These are phyloP conservation scores for Ganaspis brasiliensis DNA, from an alignment of 2,888 invertebrate species.

Conservation along the genomic window DNA sequence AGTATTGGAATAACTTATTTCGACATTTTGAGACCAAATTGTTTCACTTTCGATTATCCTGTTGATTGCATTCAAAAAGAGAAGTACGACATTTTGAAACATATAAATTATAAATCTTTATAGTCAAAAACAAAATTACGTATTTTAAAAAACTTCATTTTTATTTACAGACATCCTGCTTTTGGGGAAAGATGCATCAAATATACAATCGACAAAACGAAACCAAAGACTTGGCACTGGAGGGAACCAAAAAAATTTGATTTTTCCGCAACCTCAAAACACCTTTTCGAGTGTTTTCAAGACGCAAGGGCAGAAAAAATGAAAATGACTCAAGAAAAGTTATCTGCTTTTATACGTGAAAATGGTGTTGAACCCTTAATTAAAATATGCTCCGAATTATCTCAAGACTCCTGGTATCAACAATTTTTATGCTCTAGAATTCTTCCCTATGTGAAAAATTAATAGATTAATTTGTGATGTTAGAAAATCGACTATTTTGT, in stretches of 20 bases:
- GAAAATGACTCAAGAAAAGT: background rate
- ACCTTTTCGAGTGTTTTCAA: background rate
- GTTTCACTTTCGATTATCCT: conserved; percentile 12
- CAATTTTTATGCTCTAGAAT: background rate
- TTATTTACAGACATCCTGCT: background rate
- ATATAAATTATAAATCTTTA: no score
- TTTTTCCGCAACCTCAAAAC: background rate
- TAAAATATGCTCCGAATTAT: background rate
- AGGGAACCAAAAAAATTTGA: conserved; percentile 17
- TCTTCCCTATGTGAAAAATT: background rate
- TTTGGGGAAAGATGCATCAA: background rate
- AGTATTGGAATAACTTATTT: conserved; percentile 33
- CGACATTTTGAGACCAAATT: conserved; percentile 24
- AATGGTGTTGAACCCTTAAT: background rate
- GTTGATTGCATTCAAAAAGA: background rate
- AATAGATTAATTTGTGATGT: background rate
- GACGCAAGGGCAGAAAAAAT: background rate
- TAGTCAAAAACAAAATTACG: no score
- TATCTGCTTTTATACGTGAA: background rate
- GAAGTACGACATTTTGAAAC: background rate
- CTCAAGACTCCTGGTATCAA: background rate
- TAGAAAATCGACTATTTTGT: no score
- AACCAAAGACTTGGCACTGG: conserved; percentile 31
- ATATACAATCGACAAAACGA: background rate
- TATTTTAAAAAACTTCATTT: no score